Percentiles rank a stretch among this genome's conserved stretches.
Evolutionary conservation across 2,888 invertebrate genomes (phyloP).

Genomic region (Ptilodon capucinus): DNA sequence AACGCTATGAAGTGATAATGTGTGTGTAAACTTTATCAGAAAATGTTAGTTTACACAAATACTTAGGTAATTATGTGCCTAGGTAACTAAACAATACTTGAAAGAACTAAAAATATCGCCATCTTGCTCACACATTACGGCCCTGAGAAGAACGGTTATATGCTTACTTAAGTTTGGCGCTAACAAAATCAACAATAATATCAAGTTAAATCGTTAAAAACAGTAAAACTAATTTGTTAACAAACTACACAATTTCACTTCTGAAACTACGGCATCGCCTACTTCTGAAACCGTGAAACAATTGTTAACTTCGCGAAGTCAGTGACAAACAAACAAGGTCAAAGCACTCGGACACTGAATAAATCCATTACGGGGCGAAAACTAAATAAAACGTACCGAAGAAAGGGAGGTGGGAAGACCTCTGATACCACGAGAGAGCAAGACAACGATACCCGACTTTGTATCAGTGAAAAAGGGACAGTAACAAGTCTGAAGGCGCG

Average conservation of each 20-base stretch:
- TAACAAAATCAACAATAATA: too few relatives aligned
- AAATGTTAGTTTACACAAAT: too few relatives aligned
- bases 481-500: slow-evolving; percentile 60
- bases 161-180: too few relatives aligned
- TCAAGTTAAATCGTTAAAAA: too few relatives aligned
- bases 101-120: too few relatives aligned
- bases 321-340: slow-evolving; percentile 66
- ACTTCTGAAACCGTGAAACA: not conserved
- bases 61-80: too few relatives aligned
- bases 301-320: slow-evolving; percentile 1
- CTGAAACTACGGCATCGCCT: not conserved
- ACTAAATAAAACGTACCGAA: slow-evolving; percentile 76
- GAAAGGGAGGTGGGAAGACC: slow-evolving; percentile 50
- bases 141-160: too few relatives aligned
- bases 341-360: slow-evolving; percentile 57
- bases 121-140: too few relatives aligned
- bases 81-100: too few relatives aligned
- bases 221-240: not conserved
- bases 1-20: too few relatives aligned
- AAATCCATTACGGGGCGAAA: slow-evolving; percentile 75
- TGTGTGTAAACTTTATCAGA: too few relatives aligned
- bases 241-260: not conserved
- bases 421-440: slow-evolving; percentile 53
- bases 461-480: slow-evolving; percentile 37
- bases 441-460: slow-evolving; percentile 32